A percentile compares a stretch with the other conserved stretches of the same genome.
phyloP scores from a whole-genome alignment of 2,888 invertebrate species.

The Gerris lacustris region DNA sequence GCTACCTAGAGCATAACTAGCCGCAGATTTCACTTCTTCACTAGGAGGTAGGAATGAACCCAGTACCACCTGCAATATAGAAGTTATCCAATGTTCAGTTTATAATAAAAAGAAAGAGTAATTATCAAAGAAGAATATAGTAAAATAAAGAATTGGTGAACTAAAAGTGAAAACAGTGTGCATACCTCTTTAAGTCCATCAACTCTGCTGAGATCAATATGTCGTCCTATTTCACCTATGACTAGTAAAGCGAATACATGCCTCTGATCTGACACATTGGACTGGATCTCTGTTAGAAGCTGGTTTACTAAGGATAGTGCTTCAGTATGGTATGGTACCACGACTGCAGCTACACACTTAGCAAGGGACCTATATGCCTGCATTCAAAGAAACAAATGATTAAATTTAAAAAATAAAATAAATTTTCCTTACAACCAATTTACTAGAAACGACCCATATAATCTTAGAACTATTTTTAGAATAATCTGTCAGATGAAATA shows the following conservation, averaged over 20 bases:
- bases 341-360: conserved; percentile 89
- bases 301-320: conserved; percentile 53
- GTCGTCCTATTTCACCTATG: conserved; percentile 92
- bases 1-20: conserved; percentile 91
- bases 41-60: conserved; percentile 80
- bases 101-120: conserved; percentile 18
- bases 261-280: conserved; percentile 60
- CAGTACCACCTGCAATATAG: conserved; percentile 63
- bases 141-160: too few species aligned
- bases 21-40: conserved; percentile 95
- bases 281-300: conserved; percentile 59
- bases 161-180: too few species aligned
- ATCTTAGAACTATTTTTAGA: not conserved
- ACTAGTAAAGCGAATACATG: conserved; percentile 87
- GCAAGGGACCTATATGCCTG: conserved; percentile 88
- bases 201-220: conserved; percentile 41
- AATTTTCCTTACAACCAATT: not conserved
- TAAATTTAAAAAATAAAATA: not conserved
- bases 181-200: conserved; percentile 1
- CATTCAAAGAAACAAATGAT: not conserved
- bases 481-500: not conserved
- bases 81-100: too few species aligned
- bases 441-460: not conserved
- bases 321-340: conserved; percentile 61
- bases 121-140: too few species aligned